Evolutionary conservation across 2,888 invertebrate species (phyloP), one percentile per base, ranked within the genome.

Genomic region (Biston betularia): DNA sequence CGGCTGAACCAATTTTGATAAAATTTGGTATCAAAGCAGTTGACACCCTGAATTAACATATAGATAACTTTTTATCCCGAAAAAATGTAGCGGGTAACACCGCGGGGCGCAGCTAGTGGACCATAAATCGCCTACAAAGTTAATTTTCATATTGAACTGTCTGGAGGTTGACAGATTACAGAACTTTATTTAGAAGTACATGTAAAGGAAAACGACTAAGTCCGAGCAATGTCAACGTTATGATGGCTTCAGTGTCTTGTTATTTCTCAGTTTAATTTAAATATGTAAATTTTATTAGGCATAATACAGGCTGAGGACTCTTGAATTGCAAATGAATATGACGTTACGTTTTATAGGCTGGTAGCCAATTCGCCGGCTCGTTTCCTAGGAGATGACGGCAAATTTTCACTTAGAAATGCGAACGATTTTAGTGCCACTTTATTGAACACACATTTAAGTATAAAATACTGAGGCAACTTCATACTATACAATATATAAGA

Each of bases 231-330:
- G 87, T 88, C 82, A 86, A 84, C 81, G 80, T 72, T 77, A 80
- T 82, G 86, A 90, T 84, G 87, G 87, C 85, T 85, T 84, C 87
- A 88, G 86, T 88, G 84, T 90, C 92, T 92, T 93, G 92, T 93
- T 93, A 93, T 92, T 90, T 91, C 87, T 87, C 88, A 88, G 88
- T 93, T 92, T 93, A 93, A 93, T 93, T 93, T 93, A 92, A 93
- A 93, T 93, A 93, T 93, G 93, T 91, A 90, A 93, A 93, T 93
- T 93, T 93, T 93, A 93, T 93, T 92, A 92, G 91, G 87, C 92
- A 92, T 93, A 92, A 92, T 91, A 92, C 90, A 87, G 89, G 84
- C 88, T 89, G 90, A 92, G 89, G 89, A 89, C 88, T 88, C 89
- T 90, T 90, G 92, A 93, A 93, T 93, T 93, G 91, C 92, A 93